These are phyloP conservation scores for Apodemus sylvaticus DNA, from an alignment of 2,113 vertebrate species.

Conservation along the genomic window DNA sequence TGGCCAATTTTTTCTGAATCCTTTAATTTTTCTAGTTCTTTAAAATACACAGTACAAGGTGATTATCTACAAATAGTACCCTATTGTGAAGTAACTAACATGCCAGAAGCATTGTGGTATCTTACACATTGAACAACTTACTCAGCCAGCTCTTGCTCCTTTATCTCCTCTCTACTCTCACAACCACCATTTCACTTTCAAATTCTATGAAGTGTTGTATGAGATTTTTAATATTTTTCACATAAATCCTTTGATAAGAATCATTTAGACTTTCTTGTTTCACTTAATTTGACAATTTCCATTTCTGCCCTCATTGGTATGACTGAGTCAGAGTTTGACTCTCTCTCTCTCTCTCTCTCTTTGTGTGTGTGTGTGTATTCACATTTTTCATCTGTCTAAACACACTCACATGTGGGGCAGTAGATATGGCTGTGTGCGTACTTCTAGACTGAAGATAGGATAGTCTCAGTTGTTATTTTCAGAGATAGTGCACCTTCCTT, in stretches of 20 bases:
- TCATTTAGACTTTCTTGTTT: too few relatives aligned
- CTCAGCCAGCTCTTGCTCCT: too few relatives aligned
- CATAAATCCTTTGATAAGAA: not conserved
- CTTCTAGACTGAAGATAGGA: not conserved
- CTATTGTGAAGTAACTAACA: too few relatives aligned
- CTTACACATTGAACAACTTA: too few relatives aligned
- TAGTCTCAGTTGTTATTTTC: not conserved
- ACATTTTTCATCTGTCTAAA: too few relatives aligned
- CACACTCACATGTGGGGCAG: not conserved
- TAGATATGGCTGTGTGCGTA: not conserved
- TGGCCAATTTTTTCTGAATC: not conserved
- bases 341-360: too few relatives aligned
- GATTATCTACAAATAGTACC: not conserved
- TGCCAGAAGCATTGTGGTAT: not conserved
- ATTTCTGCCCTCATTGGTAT: not conserved
- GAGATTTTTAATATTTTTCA: not conserved
- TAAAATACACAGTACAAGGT: not conserved
- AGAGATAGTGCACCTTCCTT: too few relatives aligned
- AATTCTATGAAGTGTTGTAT: not conserved
- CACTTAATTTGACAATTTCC: not conserved
- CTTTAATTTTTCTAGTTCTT: not conserved
- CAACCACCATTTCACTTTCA: not conserved
- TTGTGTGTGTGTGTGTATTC: not conserved
- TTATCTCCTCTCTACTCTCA: not conserved
- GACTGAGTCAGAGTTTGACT: too few relatives aligned